These are phyloP conservation scores for Dascillus cervinus DNA, from an alignment of 2,888 invertebrate species.

Conservation along the genomic window DNA sequence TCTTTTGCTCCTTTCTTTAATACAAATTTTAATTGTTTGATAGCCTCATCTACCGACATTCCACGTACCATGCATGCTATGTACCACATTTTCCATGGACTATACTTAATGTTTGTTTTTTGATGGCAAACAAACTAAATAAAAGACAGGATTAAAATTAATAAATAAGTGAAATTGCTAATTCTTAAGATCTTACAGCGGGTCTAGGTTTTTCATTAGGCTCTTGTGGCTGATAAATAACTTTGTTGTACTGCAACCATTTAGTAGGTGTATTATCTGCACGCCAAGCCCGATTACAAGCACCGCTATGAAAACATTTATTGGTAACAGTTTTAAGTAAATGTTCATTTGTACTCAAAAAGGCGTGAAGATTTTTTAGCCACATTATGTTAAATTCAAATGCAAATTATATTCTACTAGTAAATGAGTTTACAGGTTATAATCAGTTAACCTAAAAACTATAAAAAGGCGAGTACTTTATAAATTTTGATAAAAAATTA, in stretches of 20 bases:
- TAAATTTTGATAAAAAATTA: no score
- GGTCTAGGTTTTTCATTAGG: slow-evolving; percentile 68
- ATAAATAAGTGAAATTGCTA: slow-evolving; percentile 1
- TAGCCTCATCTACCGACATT: slow-evolving; percentile 88
- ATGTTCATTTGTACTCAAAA: no score
- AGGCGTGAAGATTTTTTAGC: no score
- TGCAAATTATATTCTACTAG: no score
- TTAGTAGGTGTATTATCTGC: slow-evolving; percentile 39
- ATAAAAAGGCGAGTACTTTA: no score
- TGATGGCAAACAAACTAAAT: slow-evolving; percentile 85
- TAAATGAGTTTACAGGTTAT: no score
- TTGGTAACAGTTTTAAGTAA: no score
- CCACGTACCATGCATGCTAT: slow-evolving; percentile 81
- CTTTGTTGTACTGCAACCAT: slow-evolving; percentile 64
- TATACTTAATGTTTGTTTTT: slow-evolving; percentile 79
- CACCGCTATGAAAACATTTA: no score
- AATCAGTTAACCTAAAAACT: no score
- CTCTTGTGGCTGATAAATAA: slow-evolving; percentile 70
- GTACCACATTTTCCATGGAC: slow-evolving; percentile 90
- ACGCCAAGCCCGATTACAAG: no score
- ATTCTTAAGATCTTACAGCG: slow-evolving; percentile 56
- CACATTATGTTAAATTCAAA: no score
- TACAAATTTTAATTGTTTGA: slow-evolving; percentile 82
- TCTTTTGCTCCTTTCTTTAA: slow-evolving; percentile 68
- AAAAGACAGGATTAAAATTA: slow-evolving; percentile 6